These are phyloP conservation scores for Tridacna crocea DNA, from an alignment of 2,888 invertebrate genomes.

Conservation along the genomic window DNA sequence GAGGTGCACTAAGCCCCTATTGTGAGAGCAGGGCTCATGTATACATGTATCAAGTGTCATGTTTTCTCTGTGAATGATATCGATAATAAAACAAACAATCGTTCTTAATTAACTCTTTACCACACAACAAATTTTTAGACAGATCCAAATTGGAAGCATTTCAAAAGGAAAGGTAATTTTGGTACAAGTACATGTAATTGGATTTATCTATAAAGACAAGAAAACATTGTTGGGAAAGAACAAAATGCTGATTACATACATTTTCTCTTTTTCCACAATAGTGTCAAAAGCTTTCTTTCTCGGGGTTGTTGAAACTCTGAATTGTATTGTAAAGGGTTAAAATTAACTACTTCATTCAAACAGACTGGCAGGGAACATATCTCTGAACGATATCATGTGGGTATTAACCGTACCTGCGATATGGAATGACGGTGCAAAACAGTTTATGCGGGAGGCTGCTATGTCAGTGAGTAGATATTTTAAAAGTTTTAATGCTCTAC, in stretches of 20 bases:
- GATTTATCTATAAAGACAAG: too few relatives aligned
- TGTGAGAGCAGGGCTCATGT: too few relatives aligned
- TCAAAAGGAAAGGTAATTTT: too few relatives aligned
- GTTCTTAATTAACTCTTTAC: too few relatives aligned
- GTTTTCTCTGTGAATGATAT: too few relatives aligned
- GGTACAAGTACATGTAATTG: too few relatives aligned
- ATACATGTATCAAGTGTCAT: too few relatives aligned
- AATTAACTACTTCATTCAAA: not conserved
- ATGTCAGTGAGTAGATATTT: conserved; percentile 23
- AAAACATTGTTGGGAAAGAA: conserved; percentile 2
- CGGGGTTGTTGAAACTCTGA: not conserved
- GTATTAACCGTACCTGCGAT: conserved; percentile 52
- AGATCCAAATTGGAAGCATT: too few relatives aligned
- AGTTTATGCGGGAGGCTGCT: conserved; percentile 54
- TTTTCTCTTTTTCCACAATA: not conserved
- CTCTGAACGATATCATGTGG: conserved; percentile 3
- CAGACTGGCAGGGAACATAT: not conserved
- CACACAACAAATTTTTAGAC: too few relatives aligned
- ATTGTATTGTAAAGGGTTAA: not conserved
- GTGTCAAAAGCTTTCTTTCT: not conserved
- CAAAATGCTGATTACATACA: not conserved
- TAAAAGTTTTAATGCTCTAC: too few relatives aligned
- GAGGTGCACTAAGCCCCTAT: too few relatives aligned
- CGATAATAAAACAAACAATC: too few relatives aligned
- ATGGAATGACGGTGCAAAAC: conserved; percentile 50